A percentile compares a stretch with the other conserved stretches of the same genome.
These are phyloP conservation scores for Neostethus bicornis DNA, from an alignment of 2,797 vertebrate genomes.

Conservation along the genomic window DNA sequence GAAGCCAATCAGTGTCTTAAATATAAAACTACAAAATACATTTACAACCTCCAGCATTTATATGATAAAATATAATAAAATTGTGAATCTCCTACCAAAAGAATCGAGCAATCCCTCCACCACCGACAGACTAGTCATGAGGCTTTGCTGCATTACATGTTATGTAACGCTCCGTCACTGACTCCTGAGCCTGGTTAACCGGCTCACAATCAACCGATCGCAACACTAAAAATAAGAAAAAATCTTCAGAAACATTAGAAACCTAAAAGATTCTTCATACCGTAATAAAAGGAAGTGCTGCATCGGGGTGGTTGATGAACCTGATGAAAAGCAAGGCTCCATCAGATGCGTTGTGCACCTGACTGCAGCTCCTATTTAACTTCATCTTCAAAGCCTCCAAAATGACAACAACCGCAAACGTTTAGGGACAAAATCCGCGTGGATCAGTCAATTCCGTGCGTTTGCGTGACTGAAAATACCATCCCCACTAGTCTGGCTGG, in stretches of 20 bases:
- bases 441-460: constrained; percentile 25
- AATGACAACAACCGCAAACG: constrained; percentile 33
- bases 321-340: constrained; percentile 69
- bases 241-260: not conserved
- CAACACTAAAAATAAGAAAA: constrained; percentile 9
- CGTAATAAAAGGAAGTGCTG: constrained; percentile 81
- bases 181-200: constrained; percentile 69
- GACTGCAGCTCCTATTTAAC: constrained; percentile 66
- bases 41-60: constrained; percentile 4
- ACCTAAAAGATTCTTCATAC: constrained; percentile 61
- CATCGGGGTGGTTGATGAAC: constrained; percentile 72
- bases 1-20: not conserved
- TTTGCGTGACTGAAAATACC: constrained; percentile 11
- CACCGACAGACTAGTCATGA: constrained; percentile 64
- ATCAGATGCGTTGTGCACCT: constrained; percentile 77
- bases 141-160: constrained; percentile 75
- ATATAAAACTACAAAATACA: not conserved
- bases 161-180: constrained; percentile 76
- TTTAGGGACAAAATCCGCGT: constrained; percentile 5
- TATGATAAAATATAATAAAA: constrained; percentile 37
- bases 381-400: constrained; percentile 72
- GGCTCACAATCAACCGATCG: constrained; percentile 15
- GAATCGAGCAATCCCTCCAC: constrained; percentile 57
- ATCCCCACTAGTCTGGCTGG: constrained; percentile 25
- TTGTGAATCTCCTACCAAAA: constrained; percentile 51